phyloP scores from a whole-genome alignment of 2,797 vertebrate genomes.

The Gallirallus australis region DNA sequence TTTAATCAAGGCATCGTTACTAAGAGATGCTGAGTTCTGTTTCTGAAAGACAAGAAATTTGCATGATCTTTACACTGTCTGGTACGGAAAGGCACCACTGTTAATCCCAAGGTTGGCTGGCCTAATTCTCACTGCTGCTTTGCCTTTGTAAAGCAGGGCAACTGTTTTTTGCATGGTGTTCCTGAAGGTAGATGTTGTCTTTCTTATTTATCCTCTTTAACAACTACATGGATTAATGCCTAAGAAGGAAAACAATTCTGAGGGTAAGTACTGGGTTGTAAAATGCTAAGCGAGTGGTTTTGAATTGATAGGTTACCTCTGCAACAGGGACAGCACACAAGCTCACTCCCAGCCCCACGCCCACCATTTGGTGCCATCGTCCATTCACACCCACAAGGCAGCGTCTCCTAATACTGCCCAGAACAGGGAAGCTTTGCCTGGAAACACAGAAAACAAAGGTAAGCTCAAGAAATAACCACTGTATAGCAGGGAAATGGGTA shows the following conservation, averaged over 20 bases:
- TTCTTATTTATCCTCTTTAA: neutral
- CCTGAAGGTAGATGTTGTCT: accelerated
- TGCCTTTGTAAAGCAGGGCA: neutral
- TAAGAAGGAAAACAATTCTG: neutral
- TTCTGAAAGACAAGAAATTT: constrained; percentile 76
- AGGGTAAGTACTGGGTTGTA: neutral
- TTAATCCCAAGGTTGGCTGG: accelerated
- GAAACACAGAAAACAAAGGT: neutral
- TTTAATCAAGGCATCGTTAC: constrained; percentile 89
- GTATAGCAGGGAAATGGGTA: accelerated
- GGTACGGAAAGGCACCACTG: accelerated
- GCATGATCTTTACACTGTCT: accelerated
- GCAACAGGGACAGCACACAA: constrained; percentile 77
- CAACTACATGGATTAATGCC: neutral
- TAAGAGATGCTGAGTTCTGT: constrained; percentile 81
- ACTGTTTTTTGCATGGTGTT: neutral
- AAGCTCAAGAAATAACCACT: neutral
- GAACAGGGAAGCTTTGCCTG: constrained; percentile 50
- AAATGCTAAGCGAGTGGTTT: accelerated
- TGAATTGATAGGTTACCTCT: constrained; percentile 68
- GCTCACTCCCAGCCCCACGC: constrained; percentile 73
- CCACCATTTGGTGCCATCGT: constrained; percentile 61
- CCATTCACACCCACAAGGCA: neutral
- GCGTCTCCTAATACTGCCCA: neutral
- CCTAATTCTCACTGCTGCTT: neutral